Evolutionary conservation across 2,888 invertebrate genomes (phyloP), one percentile per base, ranked within the genome.

Genomic region (Diabrotica balteata): DNA sequence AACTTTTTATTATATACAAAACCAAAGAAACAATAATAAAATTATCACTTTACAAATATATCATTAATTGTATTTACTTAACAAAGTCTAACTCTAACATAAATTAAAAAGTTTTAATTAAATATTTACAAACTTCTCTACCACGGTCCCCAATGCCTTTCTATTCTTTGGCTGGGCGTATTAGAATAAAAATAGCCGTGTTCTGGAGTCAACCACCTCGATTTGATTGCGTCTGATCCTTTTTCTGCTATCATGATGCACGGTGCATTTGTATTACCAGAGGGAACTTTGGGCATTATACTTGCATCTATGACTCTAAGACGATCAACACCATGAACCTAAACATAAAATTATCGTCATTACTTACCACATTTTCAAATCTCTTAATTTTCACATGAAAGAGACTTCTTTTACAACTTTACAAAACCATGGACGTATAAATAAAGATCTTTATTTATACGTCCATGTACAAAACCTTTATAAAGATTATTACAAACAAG

Each of bases 191-290:
- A 84, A 68, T 81, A 84, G 7, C 83, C 83, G n/a, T 78, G 78
- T 65, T 80, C 72, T 0, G 83, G 77, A 0, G 85, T 85, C 9
- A 88, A 80, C 89, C 89, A 90, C 65, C 88, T 85, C 57, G 85
- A 84, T 82, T 90, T 90, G 78, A 91, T 88, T 83, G 90, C 85
- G 82, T 90, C 90, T 0, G 89, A 86, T 2, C 87, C 90, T 63
- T 90, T 88, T 78, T 91, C 91, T 0, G 86, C 91, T 57, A 91
- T 87, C 91, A 91, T 91, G 72, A 91, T 86, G 68, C 86, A 83
- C 4, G 91, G 90, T n/a, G 90, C 91, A 81, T 90, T 90, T 55
- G 90, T 90, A 82, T 91, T 90, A 45, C 90, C 90, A 0, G 90
- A 89, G 8, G 87, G 83, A 4, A 89, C 89, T 0, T 85, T 79